A percentile compares a stretch with the other conserved stretches of the same genome.
phyloP scores from a whole-genome alignment of 2,113 vertebrate genomes.

The Corythornis vintsioides region DNA sequence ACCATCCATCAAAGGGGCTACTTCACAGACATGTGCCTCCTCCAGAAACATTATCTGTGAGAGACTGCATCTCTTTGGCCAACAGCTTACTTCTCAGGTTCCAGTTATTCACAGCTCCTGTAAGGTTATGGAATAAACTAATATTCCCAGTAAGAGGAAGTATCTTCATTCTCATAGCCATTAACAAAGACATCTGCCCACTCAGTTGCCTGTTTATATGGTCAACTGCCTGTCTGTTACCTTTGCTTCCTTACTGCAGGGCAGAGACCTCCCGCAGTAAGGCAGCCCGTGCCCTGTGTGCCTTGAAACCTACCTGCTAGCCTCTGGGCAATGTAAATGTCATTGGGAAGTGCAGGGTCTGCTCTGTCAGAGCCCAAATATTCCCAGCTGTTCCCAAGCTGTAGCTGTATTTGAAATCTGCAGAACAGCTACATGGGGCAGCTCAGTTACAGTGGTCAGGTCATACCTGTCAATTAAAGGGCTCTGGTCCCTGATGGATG shows the following conservation, averaged over 20 bases:
- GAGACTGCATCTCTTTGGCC: not conserved
- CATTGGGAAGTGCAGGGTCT: not conserved
- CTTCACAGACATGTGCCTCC: not conserved
- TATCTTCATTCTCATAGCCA: not conserved
- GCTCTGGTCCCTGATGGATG: not conserved
- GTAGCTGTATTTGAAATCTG: not conserved
- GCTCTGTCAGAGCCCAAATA: not conserved
- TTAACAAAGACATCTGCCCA: not conserved
- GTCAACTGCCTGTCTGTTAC: conserved; percentile 2
- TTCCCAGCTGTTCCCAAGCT: conserved; percentile 55
- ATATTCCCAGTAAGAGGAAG: rapidly evolving
- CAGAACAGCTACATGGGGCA: not conserved
- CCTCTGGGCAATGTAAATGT: conserved; percentile 25
- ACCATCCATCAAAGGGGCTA: not conserved
- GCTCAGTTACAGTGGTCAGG: conserved; percentile 4
- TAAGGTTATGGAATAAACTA: not conserved
- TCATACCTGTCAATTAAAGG: conserved; percentile 1
- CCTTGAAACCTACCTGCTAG: conserved; percentile 19
- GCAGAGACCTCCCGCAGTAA: conserved; percentile 37
- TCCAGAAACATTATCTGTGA: not conserved
- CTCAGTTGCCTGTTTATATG: not conserved
- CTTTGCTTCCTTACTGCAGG: conserved; percentile 35
- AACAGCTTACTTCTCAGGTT: not conserved
- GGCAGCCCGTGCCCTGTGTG: not conserved
- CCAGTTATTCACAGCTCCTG: not conserved